Evolutionary conservation across 2,888 invertebrate genomes (phyloP).

Genomic region (Ceratothoa steindachneri): DNA sequence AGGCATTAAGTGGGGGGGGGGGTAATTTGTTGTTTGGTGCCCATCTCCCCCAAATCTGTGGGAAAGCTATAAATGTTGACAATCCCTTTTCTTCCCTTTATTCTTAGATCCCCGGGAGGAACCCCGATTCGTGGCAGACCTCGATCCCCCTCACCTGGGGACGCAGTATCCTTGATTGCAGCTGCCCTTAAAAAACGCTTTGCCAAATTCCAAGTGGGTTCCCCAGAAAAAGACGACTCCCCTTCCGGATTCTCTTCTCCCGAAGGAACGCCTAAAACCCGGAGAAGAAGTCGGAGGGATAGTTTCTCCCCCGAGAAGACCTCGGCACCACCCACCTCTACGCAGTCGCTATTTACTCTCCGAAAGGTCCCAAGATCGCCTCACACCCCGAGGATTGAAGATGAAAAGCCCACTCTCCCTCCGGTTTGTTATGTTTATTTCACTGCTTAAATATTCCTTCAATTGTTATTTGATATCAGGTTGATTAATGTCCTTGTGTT

Average conservation of each 20-base stretch:
- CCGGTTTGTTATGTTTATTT: slow-evolving; percentile 19
- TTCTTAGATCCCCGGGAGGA: slow-evolving; percentile 53
- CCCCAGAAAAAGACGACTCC: slow-evolving; percentile 29
- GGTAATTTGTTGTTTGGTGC: no score
- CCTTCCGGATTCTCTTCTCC: slow-evolving; percentile 30
- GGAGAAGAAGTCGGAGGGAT: neutral
- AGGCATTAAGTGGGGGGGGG: no score
- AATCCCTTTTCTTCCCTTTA: no score
- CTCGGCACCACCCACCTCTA: neutral
- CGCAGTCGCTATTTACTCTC: neutral
- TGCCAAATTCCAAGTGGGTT: slow-evolving; percentile 50
- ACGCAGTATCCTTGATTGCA: slow-evolving; percentile 53
- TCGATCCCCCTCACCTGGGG: slow-evolving; percentile 46
- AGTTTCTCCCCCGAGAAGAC: neutral
- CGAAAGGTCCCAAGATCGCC: slow-evolving; percentile 17
- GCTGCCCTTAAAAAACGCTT: slow-evolving; percentile 54
- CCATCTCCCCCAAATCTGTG: no score
- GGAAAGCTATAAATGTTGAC: no score
- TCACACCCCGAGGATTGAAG: slow-evolving; percentile 16
- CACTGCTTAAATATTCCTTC: no score
- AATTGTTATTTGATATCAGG: no score
- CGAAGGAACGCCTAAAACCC: slow-evolving; percentile 20
- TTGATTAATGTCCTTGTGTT: no score
- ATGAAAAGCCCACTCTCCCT: slow-evolving; percentile 24
- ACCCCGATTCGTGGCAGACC: slow-evolving; percentile 51